Percentiles rank a stretch among this genome's conserved stretches.
These are phyloP conservation scores for Anoncus sp. DNA, from an alignment of 2,888 invertebrate genomes.

Conservation along the genomic window DNA sequence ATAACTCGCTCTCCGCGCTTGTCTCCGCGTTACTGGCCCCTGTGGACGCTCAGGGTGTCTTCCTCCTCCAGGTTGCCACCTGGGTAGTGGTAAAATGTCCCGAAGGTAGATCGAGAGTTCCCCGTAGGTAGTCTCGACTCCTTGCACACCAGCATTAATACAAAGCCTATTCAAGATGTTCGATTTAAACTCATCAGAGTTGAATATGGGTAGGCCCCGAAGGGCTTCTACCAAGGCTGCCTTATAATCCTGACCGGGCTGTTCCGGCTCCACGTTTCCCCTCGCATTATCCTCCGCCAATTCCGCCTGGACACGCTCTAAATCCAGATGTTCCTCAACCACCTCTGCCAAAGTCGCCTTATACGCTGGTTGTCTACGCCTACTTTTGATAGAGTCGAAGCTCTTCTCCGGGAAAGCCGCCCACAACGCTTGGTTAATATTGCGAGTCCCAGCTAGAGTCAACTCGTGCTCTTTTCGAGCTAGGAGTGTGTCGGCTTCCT, in stretches of 20 bases:
- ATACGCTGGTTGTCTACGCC: not conserved
- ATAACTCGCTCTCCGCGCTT: not conserved
- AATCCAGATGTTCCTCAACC: too few relatives aligned
- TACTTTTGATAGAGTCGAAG: not conserved
- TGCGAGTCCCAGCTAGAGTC: not conserved
- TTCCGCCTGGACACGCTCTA: not conserved
- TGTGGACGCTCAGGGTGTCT: not conserved
- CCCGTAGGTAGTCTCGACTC: not conserved
- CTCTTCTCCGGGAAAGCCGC: not conserved
- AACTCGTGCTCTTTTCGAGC: not conserved
- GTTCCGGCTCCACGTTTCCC: not conserved
- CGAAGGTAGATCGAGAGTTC: conserved; percentile 1
- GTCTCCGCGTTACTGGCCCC: not conserved
- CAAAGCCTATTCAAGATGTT: not conserved
- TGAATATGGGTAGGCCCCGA: not conserved
- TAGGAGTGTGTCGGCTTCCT: not conserved
- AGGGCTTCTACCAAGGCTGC: not conserved
- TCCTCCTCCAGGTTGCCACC: not conserved
- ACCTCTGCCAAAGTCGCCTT: not conserved
- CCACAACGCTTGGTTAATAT: not conserved
- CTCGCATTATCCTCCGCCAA: not conserved
- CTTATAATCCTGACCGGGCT: not conserved
- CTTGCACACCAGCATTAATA: not conserved
- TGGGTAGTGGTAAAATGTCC: not conserved
- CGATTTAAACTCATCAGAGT: not conserved